Percentiles rank a stretch among this genome's conserved stretches.
phyloP scores from a whole-genome alignment of 1,140 invertebrate genomes.

The Battus philenor region DNA sequence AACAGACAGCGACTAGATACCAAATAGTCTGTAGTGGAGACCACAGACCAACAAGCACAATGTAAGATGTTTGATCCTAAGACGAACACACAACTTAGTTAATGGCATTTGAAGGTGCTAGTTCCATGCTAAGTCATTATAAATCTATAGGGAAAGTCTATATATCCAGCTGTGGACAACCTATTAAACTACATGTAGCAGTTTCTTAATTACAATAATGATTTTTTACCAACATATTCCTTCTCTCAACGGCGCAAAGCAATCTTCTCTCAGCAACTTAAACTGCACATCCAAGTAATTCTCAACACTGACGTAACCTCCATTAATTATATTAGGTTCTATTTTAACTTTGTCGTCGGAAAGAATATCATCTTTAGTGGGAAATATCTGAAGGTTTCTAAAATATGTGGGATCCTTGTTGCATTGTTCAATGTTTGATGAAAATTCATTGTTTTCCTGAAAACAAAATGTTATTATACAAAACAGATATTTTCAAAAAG shows the following conservation, averaged over 20 bases:
- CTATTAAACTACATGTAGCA: conserved; percentile 1
- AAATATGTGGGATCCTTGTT: conserved; percentile 30
- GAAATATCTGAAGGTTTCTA: conserved; percentile 52
- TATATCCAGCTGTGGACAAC: no score
- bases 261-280: conserved; percentile 60
- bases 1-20: no score
- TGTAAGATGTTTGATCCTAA: no score
- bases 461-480: no score
- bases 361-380: conserved; percentile 45
- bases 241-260: conserved; percentile 55
- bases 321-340: conserved; percentile 54
- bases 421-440: conserved; percentile 2
- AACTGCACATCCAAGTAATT: conserved; percentile 64
- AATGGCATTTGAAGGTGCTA: no score
- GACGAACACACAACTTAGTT: no score
- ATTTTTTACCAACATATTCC: conserved; percentile 59
- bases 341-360: conserved; percentile 30
- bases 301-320: conserved; percentile 49
- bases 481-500: no score
- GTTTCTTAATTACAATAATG: no score
- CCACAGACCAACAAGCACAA: no score
- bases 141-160: no score
- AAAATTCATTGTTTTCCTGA: conserved; percentile 19
- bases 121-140: no score
- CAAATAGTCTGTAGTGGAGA: no score